Evolutionary conservation across 2,888 invertebrate species (phyloP).

Genomic region (Toxonevra muliebris): DNA sequence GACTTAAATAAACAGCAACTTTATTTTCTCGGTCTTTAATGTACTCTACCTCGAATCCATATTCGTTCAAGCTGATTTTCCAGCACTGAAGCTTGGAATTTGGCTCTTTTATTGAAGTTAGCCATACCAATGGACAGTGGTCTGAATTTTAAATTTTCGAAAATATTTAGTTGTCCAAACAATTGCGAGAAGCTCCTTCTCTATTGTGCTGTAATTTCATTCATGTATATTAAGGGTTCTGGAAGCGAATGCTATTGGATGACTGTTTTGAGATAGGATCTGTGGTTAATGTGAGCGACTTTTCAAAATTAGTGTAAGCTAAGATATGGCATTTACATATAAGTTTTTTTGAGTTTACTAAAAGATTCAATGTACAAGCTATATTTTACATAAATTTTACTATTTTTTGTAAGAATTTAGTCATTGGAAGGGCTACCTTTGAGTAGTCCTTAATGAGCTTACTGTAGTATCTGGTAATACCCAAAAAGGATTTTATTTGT

Average conservation of each 20-base stretch:
- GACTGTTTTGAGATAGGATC: conserved; percentile 25
- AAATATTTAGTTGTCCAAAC: conserved; percentile 20
- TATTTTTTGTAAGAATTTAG: conserved; percentile 19
- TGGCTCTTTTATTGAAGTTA: conserved; percentile 18
- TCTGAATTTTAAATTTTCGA: background rate
- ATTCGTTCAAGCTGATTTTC: conserved; percentile 18
- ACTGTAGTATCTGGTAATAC: too few relatives aligned
- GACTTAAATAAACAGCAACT: too few relatives aligned
- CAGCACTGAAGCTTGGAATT: too few relatives aligned
- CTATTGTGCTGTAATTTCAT: conserved; percentile 8
- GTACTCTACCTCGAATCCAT: conserved; percentile 26
- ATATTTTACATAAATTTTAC: conserved; percentile 12
- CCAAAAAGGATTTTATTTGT: background rate
- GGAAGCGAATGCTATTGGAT: conserved; percentile 12
- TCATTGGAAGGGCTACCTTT: too few relatives aligned
- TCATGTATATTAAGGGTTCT: too few relatives aligned
- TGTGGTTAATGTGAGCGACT: conserved; percentile 20
- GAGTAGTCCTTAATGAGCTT: too few relatives aligned
- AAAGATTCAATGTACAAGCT: conserved; percentile 18
- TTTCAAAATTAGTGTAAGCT: conserved; percentile 19
- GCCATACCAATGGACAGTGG: conserved; percentile 21
- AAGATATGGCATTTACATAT: conserved; percentile 9
- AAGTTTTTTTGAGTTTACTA: conserved; percentile 22
- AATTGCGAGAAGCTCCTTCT: conserved; percentile 6
- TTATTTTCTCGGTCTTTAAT: conserved; percentile 28